These are phyloP conservation scores for Rhimphoctona megacephalus DNA, from an alignment of 2,888 invertebrate species.

Conservation along the genomic window DNA sequence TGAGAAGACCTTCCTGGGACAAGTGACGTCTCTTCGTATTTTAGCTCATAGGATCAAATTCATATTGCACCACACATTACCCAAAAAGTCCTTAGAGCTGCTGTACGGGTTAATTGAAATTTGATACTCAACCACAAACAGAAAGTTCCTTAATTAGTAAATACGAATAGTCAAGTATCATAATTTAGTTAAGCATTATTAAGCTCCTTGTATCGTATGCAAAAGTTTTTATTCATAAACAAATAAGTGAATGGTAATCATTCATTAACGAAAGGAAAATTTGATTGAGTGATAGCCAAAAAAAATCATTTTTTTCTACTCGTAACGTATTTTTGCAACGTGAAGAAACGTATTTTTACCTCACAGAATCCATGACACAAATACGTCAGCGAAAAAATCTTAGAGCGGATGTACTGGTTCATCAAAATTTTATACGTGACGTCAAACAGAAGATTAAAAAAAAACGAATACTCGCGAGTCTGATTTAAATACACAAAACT, in stretches of 20 bases:
- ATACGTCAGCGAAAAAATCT: neutral
- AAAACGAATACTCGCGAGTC: neutral
- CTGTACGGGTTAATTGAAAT: conserved; percentile 43
- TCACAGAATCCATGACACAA: neutral
- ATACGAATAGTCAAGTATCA: too few relatives aligned
- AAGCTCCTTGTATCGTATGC: neutral
- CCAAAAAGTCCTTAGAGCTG: conserved; percentile 23
- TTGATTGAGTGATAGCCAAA: neutral
- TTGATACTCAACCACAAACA: conserved; percentile 13
- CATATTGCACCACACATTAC: conserved; percentile 14
- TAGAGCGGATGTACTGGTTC: too few relatives aligned
- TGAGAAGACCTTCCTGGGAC: conserved; percentile 39
- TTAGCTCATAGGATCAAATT: conserved; percentile 57
- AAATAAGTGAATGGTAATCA: neutral
- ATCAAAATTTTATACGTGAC: neutral
- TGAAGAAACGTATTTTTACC: neutral
- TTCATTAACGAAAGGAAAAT: neutral
- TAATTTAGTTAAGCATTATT: too few relatives aligned
- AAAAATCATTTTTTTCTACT: neutral
- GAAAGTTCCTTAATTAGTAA: conserved; percentile 13
- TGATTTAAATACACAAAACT: neutral
- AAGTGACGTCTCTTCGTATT: conserved; percentile 52
- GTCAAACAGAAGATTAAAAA: too few relatives aligned
- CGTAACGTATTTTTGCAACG: too few relatives aligned
- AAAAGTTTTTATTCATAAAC: too few relatives aligned